Evolutionary conservation across 2,797 vertebrate species (phyloP).

Genomic region (Gymnodraco acuticeps): DNA sequence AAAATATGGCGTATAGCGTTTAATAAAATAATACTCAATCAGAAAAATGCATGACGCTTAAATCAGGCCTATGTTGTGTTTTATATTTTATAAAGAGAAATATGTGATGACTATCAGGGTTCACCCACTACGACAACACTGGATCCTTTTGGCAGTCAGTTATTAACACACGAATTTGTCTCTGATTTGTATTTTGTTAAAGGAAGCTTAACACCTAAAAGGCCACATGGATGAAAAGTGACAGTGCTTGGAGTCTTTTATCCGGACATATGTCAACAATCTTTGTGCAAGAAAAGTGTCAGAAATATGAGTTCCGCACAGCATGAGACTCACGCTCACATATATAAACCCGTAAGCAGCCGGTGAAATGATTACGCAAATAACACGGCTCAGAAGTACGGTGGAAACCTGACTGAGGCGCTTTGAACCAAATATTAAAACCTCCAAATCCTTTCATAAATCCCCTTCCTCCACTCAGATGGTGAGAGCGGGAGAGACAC

Average conservation of each 20-base stretch:
- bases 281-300: neutral
- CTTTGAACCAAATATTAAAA: conserved; percentile 41
- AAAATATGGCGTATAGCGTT: no score
- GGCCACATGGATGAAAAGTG: neutral
- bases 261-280: neutral
- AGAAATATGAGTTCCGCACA: neutral
- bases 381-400: conserved; percentile 8
- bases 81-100: neutral
- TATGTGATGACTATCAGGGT: neutral
- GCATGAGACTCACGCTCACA: neutral
- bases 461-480: conserved; percentile 15
- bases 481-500: conserved; percentile 3
- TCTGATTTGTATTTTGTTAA: neutral
- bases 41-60: neutral
- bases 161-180: neutral
- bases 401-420: conserved; percentile 5
- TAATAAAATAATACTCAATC: neutral
- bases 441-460: conserved; percentile 41
- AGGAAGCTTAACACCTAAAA: neutral
- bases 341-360: conserved; percentile 21
- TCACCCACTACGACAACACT: no score
- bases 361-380: conserved; percentile 27
- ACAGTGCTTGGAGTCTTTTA: neutral
- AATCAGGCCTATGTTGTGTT: neutral
- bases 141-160: neutral